A percentile compares a stretch with the other conserved stretches of the same genome.
Conservation (phyloP, 2,113 vertebrate species). For the Gallinago media region DNA sequence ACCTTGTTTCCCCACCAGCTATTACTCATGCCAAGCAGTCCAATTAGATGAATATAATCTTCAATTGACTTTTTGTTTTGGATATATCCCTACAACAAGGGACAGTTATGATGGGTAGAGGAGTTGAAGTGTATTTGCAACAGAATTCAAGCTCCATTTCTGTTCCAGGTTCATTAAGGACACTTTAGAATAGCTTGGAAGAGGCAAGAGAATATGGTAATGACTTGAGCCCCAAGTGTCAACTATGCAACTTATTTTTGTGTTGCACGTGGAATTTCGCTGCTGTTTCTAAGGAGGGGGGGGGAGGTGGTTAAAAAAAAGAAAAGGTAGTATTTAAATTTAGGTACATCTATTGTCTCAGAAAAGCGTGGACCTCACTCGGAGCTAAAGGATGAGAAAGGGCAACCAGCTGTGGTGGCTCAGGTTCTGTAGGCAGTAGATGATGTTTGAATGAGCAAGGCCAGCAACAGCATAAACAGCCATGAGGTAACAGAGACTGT, state of each 20-base stretch:
- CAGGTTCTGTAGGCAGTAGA: background rate
- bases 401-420: background rate
- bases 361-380: background rate
- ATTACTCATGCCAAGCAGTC: background rate
- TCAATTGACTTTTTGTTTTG: conserved; percentile 6
- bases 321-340: background rate
- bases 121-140: background rate
- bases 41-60: background rate
- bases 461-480: background rate
- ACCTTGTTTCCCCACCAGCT: background rate
- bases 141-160: background rate
- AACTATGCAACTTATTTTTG: background rate
- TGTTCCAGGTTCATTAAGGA: background rate
- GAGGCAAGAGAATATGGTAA: background rate
- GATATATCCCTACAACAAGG: background rate
- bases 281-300: background rate
- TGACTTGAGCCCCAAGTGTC: background rate
- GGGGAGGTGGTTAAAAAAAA: too few species aligned
- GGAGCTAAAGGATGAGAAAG: background rate
- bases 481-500: too few species aligned
- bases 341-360: background rate
- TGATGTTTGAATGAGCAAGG: background rate
- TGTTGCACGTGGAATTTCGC: background rate
- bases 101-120: background rate
- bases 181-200: background rate